These are phyloP conservation scores for Bradypus variegatus DNA, from an alignment of 2,797 vertebrate genomes.

Conservation along the genomic window DNA sequence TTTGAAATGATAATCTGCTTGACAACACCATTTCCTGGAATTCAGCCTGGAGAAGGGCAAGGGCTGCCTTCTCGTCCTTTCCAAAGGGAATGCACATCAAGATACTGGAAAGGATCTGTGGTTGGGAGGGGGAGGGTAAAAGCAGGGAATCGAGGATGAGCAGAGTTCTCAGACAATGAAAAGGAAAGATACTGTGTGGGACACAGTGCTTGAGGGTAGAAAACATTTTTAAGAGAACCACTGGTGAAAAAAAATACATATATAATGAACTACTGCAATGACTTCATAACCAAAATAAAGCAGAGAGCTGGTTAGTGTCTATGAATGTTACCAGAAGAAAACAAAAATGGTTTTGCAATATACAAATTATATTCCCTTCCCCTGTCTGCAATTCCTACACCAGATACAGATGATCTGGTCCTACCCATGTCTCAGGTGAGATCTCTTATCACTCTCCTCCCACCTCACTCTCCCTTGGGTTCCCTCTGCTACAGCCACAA, in stretches of 20 bases:
- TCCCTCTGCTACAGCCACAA: background rate
- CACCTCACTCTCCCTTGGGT: background rate
- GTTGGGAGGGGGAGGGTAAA: background rate
- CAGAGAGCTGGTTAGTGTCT: background rate
- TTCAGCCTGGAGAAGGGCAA: background rate
- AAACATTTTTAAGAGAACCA: background rate
- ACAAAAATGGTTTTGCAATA: background rate
- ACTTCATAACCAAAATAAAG: constrained; percentile 29
- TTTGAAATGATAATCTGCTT: background rate
- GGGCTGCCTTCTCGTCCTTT: background rate
- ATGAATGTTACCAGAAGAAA: background rate
- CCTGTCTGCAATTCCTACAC: background rate
- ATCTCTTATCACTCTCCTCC: background rate
- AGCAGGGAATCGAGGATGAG: background rate
- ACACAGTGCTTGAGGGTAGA: background rate
- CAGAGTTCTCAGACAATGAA: background rate
- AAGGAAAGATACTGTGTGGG: background rate
- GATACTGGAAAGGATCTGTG: background rate
- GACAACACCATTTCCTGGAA: background rate
- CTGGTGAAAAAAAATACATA: background rate
- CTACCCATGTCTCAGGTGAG: background rate
- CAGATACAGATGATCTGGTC: background rate
- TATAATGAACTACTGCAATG: background rate
- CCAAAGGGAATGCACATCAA: background rate
- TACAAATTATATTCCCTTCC: background rate